Evolutionary conservation across 2,113 vertebrate genomes (phyloP).

Genomic region (Seriola dumerili): DNA sequence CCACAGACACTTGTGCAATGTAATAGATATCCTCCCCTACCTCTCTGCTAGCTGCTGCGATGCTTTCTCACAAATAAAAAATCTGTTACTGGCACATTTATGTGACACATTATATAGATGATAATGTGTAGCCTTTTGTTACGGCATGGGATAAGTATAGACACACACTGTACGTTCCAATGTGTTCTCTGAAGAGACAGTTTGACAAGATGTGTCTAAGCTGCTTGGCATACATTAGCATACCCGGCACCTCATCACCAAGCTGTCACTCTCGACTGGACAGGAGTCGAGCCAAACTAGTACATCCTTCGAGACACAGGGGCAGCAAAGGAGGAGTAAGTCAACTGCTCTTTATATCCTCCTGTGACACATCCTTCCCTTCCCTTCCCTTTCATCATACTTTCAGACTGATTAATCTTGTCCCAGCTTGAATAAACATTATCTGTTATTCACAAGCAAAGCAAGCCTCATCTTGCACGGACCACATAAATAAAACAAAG

Average conservation of each 20-base stretch:
- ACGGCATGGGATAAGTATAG: neutral
- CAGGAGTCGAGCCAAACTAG: slow-evolving; percentile 34
- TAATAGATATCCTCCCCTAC: neutral
- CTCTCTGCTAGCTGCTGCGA: slow-evolving; percentile 1
- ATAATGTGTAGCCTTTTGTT: slow-evolving; percentile 8
- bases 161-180: slow-evolving; percentile 7
- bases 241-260: slow-evolving; percentile 59
- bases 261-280: slow-evolving; percentile 58
- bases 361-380: neutral
- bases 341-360: slow-evolving; percentile 3
- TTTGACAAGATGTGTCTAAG: slow-evolving; percentile 67
- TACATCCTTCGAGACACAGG: slow-evolving; percentile 46
- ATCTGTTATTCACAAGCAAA: slow-evolving; percentile 55
- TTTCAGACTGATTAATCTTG: slow-evolving; percentile 51
- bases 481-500: slow-evolving; percentile 48
- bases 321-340: slow-evolving; percentile 2
- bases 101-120: slow-evolving; percentile 1
- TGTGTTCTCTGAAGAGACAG: slow-evolving; percentile 58
- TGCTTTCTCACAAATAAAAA: slow-evolving; percentile 15
- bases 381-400: neutral
- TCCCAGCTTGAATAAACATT: slow-evolving; percentile 48
- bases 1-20: neutral
- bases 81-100: neutral
- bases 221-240: slow-evolving; percentile 72
- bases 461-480: slow-evolving; percentile 24